These are phyloP conservation scores for Aphrophora alni DNA, from an alignment of 2,888 invertebrate genomes.

Conservation along the genomic window DNA sequence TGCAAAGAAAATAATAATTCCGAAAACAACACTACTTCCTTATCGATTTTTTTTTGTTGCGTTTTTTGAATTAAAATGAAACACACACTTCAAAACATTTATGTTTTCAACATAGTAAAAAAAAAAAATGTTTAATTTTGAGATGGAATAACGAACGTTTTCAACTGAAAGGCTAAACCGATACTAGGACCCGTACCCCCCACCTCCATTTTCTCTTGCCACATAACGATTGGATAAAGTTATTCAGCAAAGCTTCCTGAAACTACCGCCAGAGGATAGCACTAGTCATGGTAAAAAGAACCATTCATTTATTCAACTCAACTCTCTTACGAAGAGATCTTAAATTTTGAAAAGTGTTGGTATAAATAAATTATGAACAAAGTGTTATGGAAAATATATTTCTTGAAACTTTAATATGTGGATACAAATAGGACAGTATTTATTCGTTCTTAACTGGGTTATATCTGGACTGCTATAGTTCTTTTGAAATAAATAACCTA, in stretches of 20 bases:
- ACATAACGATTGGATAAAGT: slow-evolving; percentile 38
- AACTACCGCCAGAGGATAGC: slow-evolving; percentile 11
- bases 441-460: too few species aligned
- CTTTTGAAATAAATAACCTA: too few species aligned
- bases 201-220: slow-evolving; percentile 32
- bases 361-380: too few species aligned
- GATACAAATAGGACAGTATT: too few species aligned
- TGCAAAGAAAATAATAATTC: not conserved
- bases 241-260: not conserved
- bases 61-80: not conserved
- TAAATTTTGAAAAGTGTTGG: too few species aligned
- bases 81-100: not conserved
- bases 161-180: slow-evolving; percentile 16
- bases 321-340: too few species aligned
- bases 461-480: too few species aligned
- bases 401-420: too few species aligned
- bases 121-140: slow-evolving; percentile 23
- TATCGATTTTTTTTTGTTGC: not conserved
- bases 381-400: too few species aligned
- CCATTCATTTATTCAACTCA: not conserved
- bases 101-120: not conserved
- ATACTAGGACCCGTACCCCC: slow-evolving; percentile 30
- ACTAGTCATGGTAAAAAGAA: not conserved
- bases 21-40: not conserved
- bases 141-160: slow-evolving; percentile 9